phyloP scores from a whole-genome alignment of 2,797 vertebrate species.

The Scolopax bukidnonensis region DNA sequence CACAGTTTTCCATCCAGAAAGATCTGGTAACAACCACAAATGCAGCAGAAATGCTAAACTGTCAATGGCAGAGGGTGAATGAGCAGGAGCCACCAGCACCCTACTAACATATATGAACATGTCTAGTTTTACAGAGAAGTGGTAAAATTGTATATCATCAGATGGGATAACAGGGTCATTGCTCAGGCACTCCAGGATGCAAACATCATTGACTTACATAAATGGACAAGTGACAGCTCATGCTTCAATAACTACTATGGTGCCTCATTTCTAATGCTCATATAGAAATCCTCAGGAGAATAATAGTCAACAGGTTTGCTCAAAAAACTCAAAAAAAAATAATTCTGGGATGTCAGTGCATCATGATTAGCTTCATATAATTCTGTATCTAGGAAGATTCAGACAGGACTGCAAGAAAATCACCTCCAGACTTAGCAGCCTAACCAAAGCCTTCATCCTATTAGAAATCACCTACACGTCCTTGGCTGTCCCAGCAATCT shows the following conservation, averaged over 20 bases:
- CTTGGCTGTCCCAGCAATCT: not conserved
- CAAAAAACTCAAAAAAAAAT: not conserved
- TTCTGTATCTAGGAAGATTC: not conserved
- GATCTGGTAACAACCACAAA: not conserved
- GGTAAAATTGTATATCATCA: not conserved
- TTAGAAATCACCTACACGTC: not conserved
- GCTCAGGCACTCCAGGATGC: not conserved
- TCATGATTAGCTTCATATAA: not conserved
- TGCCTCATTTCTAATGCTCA: not conserved
- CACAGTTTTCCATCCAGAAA: not conserved
- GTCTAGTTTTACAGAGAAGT: not conserved
- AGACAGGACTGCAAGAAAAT: not conserved
- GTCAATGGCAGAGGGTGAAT: not conserved
- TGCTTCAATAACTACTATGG: not conserved
- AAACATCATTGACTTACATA: not conserved
- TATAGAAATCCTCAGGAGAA: not conserved
- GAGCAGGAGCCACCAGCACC: not conserved
- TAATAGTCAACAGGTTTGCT: not conserved
- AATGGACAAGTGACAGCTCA: constrained; percentile 22
- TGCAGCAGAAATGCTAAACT: not conserved
- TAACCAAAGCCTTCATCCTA: not conserved
- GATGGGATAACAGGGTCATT: not conserved
- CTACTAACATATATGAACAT: not conserved
- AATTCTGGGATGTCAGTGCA: not conserved
- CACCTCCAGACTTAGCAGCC: not conserved